These are phyloP conservation scores for Telenomus remus DNA, from an alignment of 1,140 invertebrate genomes.

Conservation along the genomic window DNA sequence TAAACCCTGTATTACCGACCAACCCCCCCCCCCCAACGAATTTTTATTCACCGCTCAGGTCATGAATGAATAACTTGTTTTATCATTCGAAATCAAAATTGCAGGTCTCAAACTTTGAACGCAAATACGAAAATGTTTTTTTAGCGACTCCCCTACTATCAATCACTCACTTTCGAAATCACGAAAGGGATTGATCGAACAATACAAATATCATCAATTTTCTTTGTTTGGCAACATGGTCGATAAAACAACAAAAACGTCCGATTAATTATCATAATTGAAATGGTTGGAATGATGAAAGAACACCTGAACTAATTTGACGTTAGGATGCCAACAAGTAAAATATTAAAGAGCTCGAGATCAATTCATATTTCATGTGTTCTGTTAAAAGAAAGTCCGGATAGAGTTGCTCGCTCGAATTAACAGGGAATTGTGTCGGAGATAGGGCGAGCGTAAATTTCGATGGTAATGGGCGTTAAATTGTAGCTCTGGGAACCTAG, in stretches of 20 bases:
- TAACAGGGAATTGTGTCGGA: constrained; percentile 16
- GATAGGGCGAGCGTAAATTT: constrained; percentile 12
- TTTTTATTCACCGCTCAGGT: background rate
- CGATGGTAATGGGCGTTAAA: constrained; percentile 26
- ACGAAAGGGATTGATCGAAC: no score
- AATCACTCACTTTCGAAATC: no score
- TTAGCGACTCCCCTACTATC: no score
- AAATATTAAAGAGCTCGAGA: constrained; percentile 16
- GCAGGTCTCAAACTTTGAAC: no score
- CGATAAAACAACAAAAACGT: background rate
- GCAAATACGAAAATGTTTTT: no score
- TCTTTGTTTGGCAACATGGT: no score
- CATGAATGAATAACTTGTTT: background rate
- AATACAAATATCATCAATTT: no score
- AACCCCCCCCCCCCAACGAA: background rate
- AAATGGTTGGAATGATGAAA: background rate
- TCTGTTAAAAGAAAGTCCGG: constrained; percentile 19
- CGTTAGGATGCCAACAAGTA: constrained; percentile 11
- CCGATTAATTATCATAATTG: background rate
- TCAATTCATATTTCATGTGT: constrained; percentile 27
- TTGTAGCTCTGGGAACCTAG: constrained; percentile 15
- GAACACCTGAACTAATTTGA: constrained; percentile 15
- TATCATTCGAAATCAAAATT: background rate
- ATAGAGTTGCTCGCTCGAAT: constrained; percentile 25
- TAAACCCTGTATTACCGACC: constrained; percentile 16